Evolutionary conservation across 92 coral and sea anemone species (phyloP).

Genomic region (Porites divaricata): DNA sequence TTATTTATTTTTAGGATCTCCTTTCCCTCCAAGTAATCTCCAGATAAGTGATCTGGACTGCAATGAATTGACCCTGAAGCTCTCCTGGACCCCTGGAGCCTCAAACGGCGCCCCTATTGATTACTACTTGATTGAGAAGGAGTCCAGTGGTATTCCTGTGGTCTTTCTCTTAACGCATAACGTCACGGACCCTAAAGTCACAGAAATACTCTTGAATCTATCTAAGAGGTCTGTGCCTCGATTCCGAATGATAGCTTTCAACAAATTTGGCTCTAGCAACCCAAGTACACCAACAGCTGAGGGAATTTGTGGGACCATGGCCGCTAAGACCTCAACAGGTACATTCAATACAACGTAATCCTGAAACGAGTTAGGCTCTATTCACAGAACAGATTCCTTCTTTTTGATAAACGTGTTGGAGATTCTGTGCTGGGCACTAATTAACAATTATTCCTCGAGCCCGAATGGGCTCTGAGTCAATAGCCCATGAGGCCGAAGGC

Average conservation of each 20-base stretch:
- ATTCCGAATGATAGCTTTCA: constrained; percentile 32
- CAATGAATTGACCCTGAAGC: not conserved
- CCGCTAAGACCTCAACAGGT: not conserved
- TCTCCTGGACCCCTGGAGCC: constrained; percentile 11
- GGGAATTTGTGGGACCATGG: not conserved
- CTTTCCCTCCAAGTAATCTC: constrained; percentile 22
- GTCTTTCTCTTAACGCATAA: not conserved
- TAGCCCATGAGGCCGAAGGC: too few relatives aligned
- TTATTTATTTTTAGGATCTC: not conserved
- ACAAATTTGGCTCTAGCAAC: constrained; percentile 11
- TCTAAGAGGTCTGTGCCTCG: constrained; percentile 8
- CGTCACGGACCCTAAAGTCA: constrained; percentile 6
- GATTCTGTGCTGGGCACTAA: too few relatives aligned
- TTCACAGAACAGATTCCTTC: not conserved
- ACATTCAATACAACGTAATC: not conserved
- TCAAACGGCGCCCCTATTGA: constrained; percentile 1
- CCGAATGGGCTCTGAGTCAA: too few relatives aligned
- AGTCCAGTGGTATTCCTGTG: constrained; percentile 5
- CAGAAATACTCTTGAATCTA: not conserved
- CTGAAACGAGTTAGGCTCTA: not conserved
- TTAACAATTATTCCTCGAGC: too few relatives aligned
- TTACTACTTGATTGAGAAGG: constrained; percentile 23
- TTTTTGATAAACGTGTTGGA: too few relatives aligned
- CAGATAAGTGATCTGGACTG: constrained; percentile 17
- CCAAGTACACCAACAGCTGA: constrained; percentile 5